A percentile compares a stretch with the other conserved stretches of the same genome.
Evolutionary conservation across 2,113 vertebrate species (phyloP).

Genomic region (Myotis brandtii): DNA sequence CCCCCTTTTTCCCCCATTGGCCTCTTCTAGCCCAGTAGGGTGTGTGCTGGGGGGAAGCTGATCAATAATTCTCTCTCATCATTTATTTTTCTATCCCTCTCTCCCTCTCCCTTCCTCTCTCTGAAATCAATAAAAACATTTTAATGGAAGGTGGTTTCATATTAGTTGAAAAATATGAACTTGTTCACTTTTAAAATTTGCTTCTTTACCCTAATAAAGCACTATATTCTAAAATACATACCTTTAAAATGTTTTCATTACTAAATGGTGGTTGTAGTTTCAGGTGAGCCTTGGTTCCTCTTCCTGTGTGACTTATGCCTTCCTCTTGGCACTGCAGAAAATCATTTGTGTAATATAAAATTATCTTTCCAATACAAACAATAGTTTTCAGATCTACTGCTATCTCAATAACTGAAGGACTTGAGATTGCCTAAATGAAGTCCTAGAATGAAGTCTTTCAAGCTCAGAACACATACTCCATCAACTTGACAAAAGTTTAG

Average conservation of each 20-base stretch:
- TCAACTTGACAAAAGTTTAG: not conserved
- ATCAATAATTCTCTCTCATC: too few species aligned
- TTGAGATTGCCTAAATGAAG: not conserved
- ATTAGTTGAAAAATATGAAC: not conserved
- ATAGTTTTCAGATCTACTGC: not conserved
- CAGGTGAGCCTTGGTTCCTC: not conserved
- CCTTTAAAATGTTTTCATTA: not conserved
- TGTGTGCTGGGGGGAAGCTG: too few species aligned
- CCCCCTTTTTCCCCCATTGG: too few species aligned
- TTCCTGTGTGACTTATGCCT: not conserved
- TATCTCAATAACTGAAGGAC: not conserved
- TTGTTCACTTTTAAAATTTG: not conserved
- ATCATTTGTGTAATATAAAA: not conserved
- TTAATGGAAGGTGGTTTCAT: not conserved
- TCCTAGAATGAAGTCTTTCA: not conserved
- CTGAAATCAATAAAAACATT: not conserved
- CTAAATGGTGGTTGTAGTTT: not conserved
- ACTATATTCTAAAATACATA: not conserved
- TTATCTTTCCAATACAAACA: slow-evolving; percentile 14
- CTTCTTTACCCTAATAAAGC: not conserved
- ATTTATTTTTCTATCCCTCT: too few species aligned
- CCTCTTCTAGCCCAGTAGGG: too few species aligned
- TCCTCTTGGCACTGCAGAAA: not conserved
- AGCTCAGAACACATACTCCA: not conserved
- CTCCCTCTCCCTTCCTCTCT: too few species aligned